A percentile compares a stretch with the other conserved stretches of the same genome.
phyloP scores from a whole-genome alignment of 92 coral and sea anemone genomes.

The Blastomussa wellsi region DNA sequence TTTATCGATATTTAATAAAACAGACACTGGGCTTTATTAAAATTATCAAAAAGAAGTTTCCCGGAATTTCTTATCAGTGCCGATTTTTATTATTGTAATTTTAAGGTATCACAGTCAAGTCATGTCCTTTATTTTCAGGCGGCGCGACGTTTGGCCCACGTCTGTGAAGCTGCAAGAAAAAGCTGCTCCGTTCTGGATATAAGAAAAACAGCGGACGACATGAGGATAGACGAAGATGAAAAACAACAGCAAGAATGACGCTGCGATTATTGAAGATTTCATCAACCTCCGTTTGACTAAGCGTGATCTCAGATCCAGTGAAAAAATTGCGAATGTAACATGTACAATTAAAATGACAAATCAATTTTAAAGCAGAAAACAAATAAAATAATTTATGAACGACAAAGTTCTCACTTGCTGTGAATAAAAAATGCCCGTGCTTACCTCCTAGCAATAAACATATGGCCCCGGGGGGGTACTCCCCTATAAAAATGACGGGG shows the following conservation, averaged over 20 bases:
- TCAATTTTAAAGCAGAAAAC: background rate
- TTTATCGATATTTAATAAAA: too few relatives aligned
- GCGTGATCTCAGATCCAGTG: background rate
- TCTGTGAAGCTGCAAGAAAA: constrained; percentile 27
- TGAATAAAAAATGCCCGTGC: background rate
- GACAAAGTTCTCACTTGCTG: background rate
- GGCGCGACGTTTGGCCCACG: background rate
- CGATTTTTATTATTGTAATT: too few relatives aligned
- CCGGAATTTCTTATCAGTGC: too few relatives aligned
- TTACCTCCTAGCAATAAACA: too few relatives aligned
- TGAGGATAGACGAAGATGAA: background rate
- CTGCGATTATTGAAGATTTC: background rate
- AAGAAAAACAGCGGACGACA: background rate
- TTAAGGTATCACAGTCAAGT: too few relatives aligned
- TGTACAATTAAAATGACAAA: background rate
- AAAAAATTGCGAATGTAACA: background rate
- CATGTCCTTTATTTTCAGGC: constrained; percentile 7
- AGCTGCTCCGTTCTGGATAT: background rate
- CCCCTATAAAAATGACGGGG: too few relatives aligned
- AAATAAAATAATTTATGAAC: constrained; percentile 1
- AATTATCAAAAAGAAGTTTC: too few relatives aligned
- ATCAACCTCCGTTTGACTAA: background rate
- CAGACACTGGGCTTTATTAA: too few relatives aligned
- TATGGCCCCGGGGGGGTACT: too few relatives aligned
- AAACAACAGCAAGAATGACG: background rate